A percentile compares a stretch with the other conserved stretches of the same genome.
Evolutionary conservation across 2,888 invertebrate species (phyloP).

Genomic region (Parnassius orleans): DNA sequence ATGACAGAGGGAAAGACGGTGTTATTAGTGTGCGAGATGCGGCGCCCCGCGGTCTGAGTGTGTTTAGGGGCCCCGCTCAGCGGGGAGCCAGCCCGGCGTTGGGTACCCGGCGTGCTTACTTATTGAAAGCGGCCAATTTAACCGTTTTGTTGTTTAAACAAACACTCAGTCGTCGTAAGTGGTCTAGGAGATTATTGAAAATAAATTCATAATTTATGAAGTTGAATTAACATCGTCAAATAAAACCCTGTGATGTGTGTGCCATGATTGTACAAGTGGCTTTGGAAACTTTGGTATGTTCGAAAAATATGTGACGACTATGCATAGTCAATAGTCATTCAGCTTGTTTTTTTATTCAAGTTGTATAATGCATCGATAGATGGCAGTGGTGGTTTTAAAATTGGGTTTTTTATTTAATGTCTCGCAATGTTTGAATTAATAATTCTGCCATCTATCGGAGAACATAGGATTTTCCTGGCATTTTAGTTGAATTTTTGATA

Average conservation of each 20-base stretch:
- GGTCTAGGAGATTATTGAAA: slow-evolving; percentile 59
- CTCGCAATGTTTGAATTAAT: too few species aligned
- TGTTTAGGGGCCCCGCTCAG: slow-evolving; percentile 65
- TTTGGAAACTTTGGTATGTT: neutral
- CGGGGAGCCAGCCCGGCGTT: slow-evolving; percentile 62
- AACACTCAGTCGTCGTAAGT: slow-evolving; percentile 50
- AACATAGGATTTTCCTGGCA: too few species aligned
- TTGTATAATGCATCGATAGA: slow-evolving; percentile 33
- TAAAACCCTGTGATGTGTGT: slow-evolving; percentile 9
- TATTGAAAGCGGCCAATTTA: slow-evolving; percentile 74
- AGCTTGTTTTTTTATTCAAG: slow-evolving; percentile 10
- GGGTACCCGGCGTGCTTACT: slow-evolving; percentile 49
- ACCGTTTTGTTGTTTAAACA: slow-evolving; percentile 73
- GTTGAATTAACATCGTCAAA: slow-evolving; percentile 34
- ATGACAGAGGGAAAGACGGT: slow-evolving; percentile 74
- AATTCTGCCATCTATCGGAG: too few species aligned
- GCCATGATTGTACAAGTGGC: neutral
- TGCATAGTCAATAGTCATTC: too few species aligned
- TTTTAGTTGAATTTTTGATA: too few species aligned
- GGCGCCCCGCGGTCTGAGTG: slow-evolving; percentile 76
- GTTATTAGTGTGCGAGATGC: slow-evolving; percentile 68
- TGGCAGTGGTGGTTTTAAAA: slow-evolving; percentile 31
- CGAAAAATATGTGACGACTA: too few species aligned
- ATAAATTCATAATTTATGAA: slow-evolving; percentile 41
- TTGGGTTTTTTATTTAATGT: too few species aligned